phyloP scores from a whole-genome alignment of 1,140 invertebrate genomes.

The Gonioctena quinquepunctata region DNA sequence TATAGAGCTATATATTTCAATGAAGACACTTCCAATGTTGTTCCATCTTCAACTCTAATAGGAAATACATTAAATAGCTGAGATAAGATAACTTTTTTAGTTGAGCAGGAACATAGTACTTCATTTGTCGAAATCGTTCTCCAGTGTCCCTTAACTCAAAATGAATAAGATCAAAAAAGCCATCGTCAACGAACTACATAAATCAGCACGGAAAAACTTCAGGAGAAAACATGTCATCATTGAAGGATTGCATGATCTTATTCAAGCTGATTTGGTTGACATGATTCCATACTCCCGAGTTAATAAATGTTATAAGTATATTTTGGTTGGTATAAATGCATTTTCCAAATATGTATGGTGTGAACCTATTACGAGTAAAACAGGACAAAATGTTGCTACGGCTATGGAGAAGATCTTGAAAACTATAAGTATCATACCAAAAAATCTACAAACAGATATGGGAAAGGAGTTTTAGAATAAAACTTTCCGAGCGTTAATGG shows the following conservation, averaged over 20 bases:
- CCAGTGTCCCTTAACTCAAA: neutral
- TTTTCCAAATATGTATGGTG: no score
- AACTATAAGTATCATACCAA: no score
- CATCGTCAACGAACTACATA: constrained; percentile 47
- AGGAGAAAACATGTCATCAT: constrained; percentile 46
- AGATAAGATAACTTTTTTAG: no score
- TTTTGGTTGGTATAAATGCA: no score
- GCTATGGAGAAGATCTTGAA: neutral
- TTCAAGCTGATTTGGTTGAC: constrained; percentile 54
- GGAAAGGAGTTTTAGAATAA: no score
- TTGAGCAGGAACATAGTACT: no score
- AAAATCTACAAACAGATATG: no score
- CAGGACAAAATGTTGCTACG: neutral
- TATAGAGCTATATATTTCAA: no score
- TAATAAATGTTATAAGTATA: constrained; percentile 55
- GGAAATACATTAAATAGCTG: no score
- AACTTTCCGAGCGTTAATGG: no score
- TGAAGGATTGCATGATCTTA: constrained; percentile 52
- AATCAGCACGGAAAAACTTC: constrained; percentile 44
- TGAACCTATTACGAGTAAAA: neutral
- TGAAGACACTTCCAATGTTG: no score
- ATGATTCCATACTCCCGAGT: constrained; percentile 45
- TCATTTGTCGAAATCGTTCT: neutral
- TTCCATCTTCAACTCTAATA: no score
- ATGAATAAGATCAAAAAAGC: neutral